Conservation (phyloP, 2,113 vertebrate species). For the Budorcas taxicolor region DNA sequence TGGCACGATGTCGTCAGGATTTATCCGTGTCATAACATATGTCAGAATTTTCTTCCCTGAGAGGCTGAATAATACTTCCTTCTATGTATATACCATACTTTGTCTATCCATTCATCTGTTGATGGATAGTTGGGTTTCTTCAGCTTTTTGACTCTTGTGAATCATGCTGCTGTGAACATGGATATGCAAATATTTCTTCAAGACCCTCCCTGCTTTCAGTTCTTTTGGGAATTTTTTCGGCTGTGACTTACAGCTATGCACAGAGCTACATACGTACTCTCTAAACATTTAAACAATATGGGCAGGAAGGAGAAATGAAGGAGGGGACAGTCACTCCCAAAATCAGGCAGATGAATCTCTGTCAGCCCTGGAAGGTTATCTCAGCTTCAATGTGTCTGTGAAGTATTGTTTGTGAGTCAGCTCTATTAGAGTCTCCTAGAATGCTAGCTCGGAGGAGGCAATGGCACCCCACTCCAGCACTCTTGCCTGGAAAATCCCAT, state of each 20-base stretch:
- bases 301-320: background rate
- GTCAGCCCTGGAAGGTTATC: background rate
- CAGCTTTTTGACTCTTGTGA: background rate
- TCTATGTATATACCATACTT: background rate
- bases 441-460: background rate
- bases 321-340: background rate
- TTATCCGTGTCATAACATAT: background rate
- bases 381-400: background rate
- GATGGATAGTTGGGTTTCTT: background rate
- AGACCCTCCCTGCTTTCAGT: background rate
- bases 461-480: no score
- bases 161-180: background rate
- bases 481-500: no score
- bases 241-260: background rate
- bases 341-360: background rate
- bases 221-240: background rate
- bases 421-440: background rate
- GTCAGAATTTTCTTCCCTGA: background rate
- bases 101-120: background rate
- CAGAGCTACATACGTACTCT: background rate
- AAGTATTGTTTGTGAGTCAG: background rate
- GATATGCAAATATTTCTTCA: background rate
- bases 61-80: background rate
- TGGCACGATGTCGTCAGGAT: background rate
- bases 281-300: background rate